Percentiles rank a stretch among this genome's conserved stretches.
Conservation (phyloP, 2,113 vertebrate species). For the Petromus typicus region DNA sequence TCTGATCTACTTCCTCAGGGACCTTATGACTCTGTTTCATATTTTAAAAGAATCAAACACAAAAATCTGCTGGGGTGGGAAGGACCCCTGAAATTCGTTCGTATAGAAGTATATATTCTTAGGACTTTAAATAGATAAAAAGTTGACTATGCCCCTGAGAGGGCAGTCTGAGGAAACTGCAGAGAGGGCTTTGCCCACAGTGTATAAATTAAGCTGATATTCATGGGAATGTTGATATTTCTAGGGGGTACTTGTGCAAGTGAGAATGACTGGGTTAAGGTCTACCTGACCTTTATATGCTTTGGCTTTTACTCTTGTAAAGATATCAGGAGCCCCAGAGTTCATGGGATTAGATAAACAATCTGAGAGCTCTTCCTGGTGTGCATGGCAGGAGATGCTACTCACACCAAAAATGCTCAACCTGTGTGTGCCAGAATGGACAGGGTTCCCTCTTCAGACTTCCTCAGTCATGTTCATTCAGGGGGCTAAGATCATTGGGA, state of each 20-base stretch:
- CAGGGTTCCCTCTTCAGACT: neutral
- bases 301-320: neutral
- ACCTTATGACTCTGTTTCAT: neutral
- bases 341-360: neutral
- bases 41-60: constrained; percentile 7
- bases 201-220: neutral
- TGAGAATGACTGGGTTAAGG: neutral
- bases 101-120: neutral
- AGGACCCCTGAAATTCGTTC: neutral
- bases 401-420: neutral
- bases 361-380: neutral
- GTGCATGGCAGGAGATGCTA: too few relatives aligned
- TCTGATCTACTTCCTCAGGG: neutral
- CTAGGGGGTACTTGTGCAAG: neutral
- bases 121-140: neutral
- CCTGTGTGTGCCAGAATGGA: neutral
- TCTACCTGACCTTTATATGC: neutral
- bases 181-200: neutral
- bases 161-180: neutral
- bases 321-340: neutral
- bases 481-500: neutral
- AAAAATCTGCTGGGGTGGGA: neutral
- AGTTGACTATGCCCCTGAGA: neutral
- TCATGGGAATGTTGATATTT: neutral
- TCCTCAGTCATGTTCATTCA: neutral